Evolutionary conservation across 2,888 invertebrate species (phyloP).

Genomic region (Melieria omissa): DNA sequence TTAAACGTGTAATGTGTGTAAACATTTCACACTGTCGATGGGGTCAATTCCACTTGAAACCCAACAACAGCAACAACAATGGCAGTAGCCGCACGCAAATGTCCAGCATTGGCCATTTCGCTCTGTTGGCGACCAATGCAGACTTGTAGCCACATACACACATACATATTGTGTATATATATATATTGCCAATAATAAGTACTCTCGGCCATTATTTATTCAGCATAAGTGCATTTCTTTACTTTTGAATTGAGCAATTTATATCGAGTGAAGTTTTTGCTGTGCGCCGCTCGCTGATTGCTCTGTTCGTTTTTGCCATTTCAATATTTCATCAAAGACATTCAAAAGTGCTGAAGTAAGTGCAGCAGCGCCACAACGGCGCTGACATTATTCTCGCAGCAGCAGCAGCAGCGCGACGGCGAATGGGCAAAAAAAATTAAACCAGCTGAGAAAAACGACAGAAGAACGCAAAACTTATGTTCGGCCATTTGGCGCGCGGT

Average conservation of each 20-base stretch:
- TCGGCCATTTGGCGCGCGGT: too few species aligned
- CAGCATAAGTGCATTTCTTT: conserved; percentile 57
- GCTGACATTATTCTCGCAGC: conserved; percentile 58
- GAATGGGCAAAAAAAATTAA: too few species aligned
- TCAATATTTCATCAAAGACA: conserved; percentile 22
- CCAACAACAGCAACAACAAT: too few species aligned
- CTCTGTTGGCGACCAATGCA: too few species aligned
- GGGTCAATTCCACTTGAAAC: too few species aligned
- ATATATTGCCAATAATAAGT: conserved; percentile 35
- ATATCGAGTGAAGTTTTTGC: conserved; percentile 49
- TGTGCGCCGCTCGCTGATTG: neutral
- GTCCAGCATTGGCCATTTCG: too few species aligned
- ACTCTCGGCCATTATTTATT: conserved; percentile 57
- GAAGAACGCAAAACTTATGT: too few species aligned
- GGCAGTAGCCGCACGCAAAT: too few species aligned
- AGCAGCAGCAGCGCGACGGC: conserved; percentile 33
- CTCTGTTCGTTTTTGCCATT: conserved; percentile 4
- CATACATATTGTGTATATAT: too few species aligned
- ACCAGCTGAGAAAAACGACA: too few species aligned
- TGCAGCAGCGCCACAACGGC: conserved; percentile 57
- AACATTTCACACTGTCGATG: too few species aligned
- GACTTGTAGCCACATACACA: neutral
- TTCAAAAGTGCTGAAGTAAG: conserved; percentile 42
- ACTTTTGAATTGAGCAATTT: conserved; percentile 56
- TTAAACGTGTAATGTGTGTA: too few species aligned